Base-by-base conservation (phyloP, 2,888 invertebrate species). In the Schizotus pectinicornis region DNA sequence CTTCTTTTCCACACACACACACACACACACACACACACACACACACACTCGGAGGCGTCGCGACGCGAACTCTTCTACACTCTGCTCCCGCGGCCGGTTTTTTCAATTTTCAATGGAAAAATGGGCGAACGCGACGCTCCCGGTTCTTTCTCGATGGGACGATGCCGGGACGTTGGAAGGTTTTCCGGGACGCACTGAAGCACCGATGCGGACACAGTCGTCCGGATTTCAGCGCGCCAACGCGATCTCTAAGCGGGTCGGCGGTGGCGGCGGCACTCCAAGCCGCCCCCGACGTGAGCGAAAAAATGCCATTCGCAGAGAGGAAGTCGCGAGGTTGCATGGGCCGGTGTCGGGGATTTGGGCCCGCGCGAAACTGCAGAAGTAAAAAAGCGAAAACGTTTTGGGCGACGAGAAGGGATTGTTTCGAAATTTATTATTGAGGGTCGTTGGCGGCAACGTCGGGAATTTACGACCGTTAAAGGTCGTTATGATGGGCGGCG, bases 1-100 rank as follows among this genome's bases (percentile, higher is more conserved):
- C 70, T 72, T 72, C 69, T 70, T 69, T 70, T 68, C 67, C 68
- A 62, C 68, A 69, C 68, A 13, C 13, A 42, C 33, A 42, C 13
- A 47, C 14, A 41, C 48, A 47, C 14, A 7, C 38, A 38, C 34
- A 34, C 43, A 34, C 43, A 36, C 52, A 45, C 39, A 11, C 38
- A 36, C 30, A 51, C 45, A 31, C 47, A 43, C 45, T 22, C 35
- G 43, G 31, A 33, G 30, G n/a, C 54, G 47, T 13, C 12, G 9
- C 43, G 33, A 33, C 32, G 13, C 32, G 32, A 43, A 8, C 12
- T 33, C 11, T 13, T 13, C 32, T 33, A 22, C 42, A 8, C 12
- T 30, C 7, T 33, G 32, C 3, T 30, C 42, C 42, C 32, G 42
- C 42, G 30, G 9, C 22, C 7, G 1, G 7, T 3, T 3, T 36